Base-by-base conservation (phyloP, 1,140 invertebrate species). In the Globodera ellingtonae region DNA sequence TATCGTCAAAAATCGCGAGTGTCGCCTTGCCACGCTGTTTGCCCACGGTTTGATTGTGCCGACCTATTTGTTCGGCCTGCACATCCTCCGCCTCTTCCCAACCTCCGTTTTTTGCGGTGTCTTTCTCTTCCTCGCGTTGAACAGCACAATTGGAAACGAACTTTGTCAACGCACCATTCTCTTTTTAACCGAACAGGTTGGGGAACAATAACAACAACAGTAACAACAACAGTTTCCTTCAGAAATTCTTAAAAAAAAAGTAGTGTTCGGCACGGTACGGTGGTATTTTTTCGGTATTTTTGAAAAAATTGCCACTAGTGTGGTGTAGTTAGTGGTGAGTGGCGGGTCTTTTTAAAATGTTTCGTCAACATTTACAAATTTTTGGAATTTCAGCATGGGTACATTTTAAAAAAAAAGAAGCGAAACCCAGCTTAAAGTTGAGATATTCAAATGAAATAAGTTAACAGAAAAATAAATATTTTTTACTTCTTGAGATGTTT, bases 1-100 rank as follows among this genome's bases (percentile, higher is more conserved):
- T 71, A 89, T 91, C 74, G 89, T 90, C 6, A 87, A 89, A 72
- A 90, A 90, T 24, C 86, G 91, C 18, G 91, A 91, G 83, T 90
- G 90, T 8, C 84, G 91, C 48, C 74, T 91, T 44, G 90, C 91
- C 0, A 89, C 88, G 2, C 83, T 91, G 6, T 72, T 91, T 21
- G 90, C 90, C 3, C 90, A 91, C 79, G 78, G 90, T 4, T 75
- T 91, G 67, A 90, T 91, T 81, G 90, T 91, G 7, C 84, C 90
- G 44, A 91, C 91, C 0, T 84, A 82, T 50, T 84, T 91, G 74
- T 86, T 89, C 44, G 78, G 91, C 67, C 81, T 91, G 56, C 90
- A 90, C 7, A 82, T 88, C 72, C 88, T 90, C 6, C 77, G 90
- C 52, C 82, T 85, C 10, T 90, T 91, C 62, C 91, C 91, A 65